These are phyloP conservation scores for Cheumatopsyche charites DNA, from an alignment of 1,140 invertebrate species.

Conservation along the genomic window DNA sequence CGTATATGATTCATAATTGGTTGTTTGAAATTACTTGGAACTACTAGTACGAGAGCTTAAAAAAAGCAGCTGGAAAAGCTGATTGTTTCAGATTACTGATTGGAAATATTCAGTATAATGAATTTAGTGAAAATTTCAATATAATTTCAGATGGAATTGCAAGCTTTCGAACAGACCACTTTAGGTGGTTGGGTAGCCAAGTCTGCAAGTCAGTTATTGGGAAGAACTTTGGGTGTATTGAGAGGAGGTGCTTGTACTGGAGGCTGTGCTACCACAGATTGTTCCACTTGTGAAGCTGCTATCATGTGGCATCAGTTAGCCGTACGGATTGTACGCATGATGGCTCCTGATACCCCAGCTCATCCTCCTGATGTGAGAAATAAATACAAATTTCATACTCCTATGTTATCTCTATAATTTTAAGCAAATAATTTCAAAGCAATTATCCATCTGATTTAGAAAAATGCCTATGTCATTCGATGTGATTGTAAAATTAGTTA, in stretches of 20 bases:
- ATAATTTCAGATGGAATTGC: slow-evolving; percentile 81
- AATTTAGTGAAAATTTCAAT: too few relatives aligned
- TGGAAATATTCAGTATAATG: too few relatives aligned
- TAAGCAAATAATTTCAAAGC: too few relatives aligned
- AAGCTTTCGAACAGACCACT: slow-evolving; percentile 54
- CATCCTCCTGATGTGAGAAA: slow-evolving; percentile 76
- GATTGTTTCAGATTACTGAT: too few relatives aligned
- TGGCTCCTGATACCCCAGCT: slow-evolving; percentile 76
- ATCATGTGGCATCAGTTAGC: slow-evolving; percentile 94
- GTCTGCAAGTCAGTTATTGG: slow-evolving; percentile 68
- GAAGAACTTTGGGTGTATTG: slow-evolving; percentile 77
- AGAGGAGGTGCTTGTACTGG: slow-evolving; percentile 77
- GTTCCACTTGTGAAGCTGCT: slow-evolving; percentile 88
- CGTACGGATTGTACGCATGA: slow-evolving; percentile 77
- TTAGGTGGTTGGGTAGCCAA: slow-evolving; percentile 32
- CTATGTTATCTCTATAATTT: too few relatives aligned
- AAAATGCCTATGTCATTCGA: background rate
- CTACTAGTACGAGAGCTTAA: too few relatives aligned
- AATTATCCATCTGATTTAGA: background rate
- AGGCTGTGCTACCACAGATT: slow-evolving; percentile 65
- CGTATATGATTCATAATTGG: too few relatives aligned
- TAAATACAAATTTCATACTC: background rate
- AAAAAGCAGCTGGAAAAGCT: too few relatives aligned
- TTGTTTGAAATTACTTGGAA: too few relatives aligned
- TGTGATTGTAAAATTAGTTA: background rate